These are phyloP conservation scores for Tenrec ecaudatus DNA, from an alignment of 2,113 vertebrate species.

Conservation along the genomic window DNA sequence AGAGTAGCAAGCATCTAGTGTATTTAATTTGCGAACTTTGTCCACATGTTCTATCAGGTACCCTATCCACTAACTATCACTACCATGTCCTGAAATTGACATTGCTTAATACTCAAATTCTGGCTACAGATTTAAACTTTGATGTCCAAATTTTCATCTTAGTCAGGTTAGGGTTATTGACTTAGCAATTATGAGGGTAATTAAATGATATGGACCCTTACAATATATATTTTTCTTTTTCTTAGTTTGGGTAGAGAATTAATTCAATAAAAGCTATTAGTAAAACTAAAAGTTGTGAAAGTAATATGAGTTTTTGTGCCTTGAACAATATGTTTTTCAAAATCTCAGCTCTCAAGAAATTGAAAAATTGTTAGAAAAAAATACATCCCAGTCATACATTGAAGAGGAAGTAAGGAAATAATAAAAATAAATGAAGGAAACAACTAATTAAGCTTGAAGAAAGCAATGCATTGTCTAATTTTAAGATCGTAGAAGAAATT, in stretches of 20 bases:
- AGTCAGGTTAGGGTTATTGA: not conserved
- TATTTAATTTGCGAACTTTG: not conserved
- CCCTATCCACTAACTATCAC: not conserved
- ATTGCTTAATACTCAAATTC: not conserved
- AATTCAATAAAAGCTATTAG: not conserved
- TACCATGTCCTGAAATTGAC: not conserved
- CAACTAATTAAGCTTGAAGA: slow-evolving; percentile 17
- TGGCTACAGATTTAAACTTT: not conserved
- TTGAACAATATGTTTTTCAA: not conserved
- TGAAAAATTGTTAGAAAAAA: not conserved
- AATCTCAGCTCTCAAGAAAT: not conserved
- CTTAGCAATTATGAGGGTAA: not conserved
- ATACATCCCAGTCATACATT: not conserved
- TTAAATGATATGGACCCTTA: not conserved
- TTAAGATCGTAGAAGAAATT: not conserved
- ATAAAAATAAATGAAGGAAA: slow-evolving; percentile 1
- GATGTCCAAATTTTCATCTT: not conserved
- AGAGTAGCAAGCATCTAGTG: not conserved
- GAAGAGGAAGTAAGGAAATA: not conserved
- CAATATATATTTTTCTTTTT: not conserved
- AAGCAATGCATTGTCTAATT: not conserved
- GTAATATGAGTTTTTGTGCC: not conserved
- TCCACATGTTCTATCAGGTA: fast-evolving
- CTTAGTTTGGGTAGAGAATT: not conserved
- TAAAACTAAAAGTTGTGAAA: not conserved